Conservation (phyloP, 2,797 vertebrate genomes). For the Neoniphon sammara region DNA sequence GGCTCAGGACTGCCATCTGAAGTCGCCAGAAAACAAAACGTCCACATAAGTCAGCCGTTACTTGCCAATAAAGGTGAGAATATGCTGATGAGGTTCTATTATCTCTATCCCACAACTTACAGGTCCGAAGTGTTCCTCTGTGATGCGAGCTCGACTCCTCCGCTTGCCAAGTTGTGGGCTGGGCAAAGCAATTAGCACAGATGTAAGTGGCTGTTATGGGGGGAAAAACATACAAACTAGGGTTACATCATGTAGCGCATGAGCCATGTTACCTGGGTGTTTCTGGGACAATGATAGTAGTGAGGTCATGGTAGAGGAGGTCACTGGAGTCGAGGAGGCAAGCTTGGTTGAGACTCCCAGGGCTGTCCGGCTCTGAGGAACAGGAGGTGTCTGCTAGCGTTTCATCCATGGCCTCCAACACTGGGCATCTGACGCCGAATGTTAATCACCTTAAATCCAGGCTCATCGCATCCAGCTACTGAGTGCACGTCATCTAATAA, state of each 20-base stretch:
- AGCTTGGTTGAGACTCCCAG: constrained; percentile 66
- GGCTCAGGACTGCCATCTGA: constrained; percentile 33
- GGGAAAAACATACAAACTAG: not conserved
- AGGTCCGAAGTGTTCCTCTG: constrained; percentile 21
- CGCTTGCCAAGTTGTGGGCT: constrained; percentile 62
- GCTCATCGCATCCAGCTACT: not conserved
- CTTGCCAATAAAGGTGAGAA: too few relatives aligned
- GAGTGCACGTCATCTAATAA: not conserved
- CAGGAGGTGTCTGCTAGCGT: constrained; percentile 33
- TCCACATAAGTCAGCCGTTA: too few relatives aligned
- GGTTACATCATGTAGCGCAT: too few relatives aligned
- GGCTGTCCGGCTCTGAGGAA: constrained; percentile 65
- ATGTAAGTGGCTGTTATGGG: not conserved
- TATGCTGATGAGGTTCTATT: not conserved
- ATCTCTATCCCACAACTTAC: constrained; percentile 44
- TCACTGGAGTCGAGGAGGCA: constrained; percentile 70
- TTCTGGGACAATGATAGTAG: constrained; percentile 71
- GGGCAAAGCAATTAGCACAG: not conserved
- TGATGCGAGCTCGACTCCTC: not conserved
- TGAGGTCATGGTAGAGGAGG: constrained; percentile 37
- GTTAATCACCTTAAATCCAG: not conserved
- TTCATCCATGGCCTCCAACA: constrained; percentile 63
- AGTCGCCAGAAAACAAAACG: not conserved
- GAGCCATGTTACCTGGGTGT: constrained; percentile 78
- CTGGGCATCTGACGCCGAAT: not conserved